These are phyloP conservation scores for Ctenicera cuprea DNA, from an alignment of 2,888 invertebrate species.

Conservation along the genomic window DNA sequence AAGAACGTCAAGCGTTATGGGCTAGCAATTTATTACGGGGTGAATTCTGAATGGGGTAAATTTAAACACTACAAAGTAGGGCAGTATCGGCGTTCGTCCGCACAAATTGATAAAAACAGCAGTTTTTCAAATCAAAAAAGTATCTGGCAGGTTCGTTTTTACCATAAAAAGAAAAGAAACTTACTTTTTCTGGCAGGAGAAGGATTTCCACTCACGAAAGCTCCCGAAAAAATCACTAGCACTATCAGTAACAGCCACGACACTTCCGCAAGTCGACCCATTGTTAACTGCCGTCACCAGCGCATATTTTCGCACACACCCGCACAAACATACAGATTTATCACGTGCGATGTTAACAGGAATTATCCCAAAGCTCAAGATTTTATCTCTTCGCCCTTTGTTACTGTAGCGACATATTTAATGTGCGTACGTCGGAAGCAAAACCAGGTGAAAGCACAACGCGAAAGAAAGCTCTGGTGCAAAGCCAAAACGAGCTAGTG, in stretches of 20 bases:
- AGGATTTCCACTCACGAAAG: constrained; percentile 53
- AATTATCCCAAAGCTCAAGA: constrained; percentile 34
- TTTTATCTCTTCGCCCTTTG: constrained; percentile 25
- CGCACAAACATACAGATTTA: constrained; percentile 38
- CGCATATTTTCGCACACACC: constrained; percentile 38
- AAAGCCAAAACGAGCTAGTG: constrained; percentile 18
- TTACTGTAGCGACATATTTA: constrained; percentile 21
- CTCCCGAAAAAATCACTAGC: constrained; percentile 29
- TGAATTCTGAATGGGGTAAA: not conserved
- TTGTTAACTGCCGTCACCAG: constrained; percentile 36
- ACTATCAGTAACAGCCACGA: constrained; percentile 35
- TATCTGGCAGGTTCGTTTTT: too few species aligned
- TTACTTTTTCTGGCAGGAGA: constrained; percentile 61
- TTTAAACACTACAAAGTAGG: not conserved
- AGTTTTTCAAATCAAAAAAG: too few species aligned
- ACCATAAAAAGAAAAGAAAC: constrained; percentile 5
- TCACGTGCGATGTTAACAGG: constrained; percentile 32
- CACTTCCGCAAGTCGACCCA: constrained; percentile 38
- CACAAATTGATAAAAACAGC: too few species aligned
- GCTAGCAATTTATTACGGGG: not conserved
- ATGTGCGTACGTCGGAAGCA: not conserved
- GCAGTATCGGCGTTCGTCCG: not conserved
- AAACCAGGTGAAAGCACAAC: not conserved
- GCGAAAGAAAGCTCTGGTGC: not conserved
- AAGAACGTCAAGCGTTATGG: constrained; percentile 5